phyloP scores from a whole-genome alignment of 2,888 invertebrate genomes.

The Agriopis marginaria region DNA sequence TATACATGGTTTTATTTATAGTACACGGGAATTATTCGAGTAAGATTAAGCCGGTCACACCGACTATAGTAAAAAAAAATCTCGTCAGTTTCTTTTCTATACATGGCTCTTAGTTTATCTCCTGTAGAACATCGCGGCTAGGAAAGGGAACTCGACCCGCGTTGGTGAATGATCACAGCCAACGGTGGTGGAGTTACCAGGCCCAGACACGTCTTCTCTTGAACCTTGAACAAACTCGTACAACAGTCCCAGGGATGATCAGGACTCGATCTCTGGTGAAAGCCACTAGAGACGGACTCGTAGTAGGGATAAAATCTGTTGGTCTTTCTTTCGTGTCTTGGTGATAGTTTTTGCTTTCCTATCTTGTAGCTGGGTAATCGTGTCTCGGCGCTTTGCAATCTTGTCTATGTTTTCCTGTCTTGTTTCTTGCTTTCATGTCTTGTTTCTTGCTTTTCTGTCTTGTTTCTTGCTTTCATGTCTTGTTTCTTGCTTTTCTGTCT shows the following conservation, averaged over 20 bases:
- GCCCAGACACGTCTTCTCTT: constrained; percentile 77
- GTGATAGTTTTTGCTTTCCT: neutral
- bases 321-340: neutral
- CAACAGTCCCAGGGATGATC: too few species aligned
- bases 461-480: neutral
- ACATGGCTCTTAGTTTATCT: neutral
- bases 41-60: too few species aligned
- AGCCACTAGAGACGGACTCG: too few species aligned
- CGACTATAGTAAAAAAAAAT: too few species aligned
- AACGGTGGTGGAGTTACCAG: constrained; percentile 96
- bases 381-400: too few species aligned
- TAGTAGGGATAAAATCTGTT: too few species aligned
- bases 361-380: too few species aligned
- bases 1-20: too few species aligned
- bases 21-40: too few species aligned
- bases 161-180: constrained; percentile 89
- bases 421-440: neutral
- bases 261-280: too few species aligned
- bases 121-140: constrained; percentile 82
- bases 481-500: neutral
- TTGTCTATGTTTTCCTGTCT: too few species aligned
- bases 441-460: neutral
- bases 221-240: neutral
- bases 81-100: neutral
- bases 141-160: constrained; percentile 92